Evolutionary conservation across 2,797 vertebrate genomes (phyloP).

Genomic region (Natrix natrix): DNA sequence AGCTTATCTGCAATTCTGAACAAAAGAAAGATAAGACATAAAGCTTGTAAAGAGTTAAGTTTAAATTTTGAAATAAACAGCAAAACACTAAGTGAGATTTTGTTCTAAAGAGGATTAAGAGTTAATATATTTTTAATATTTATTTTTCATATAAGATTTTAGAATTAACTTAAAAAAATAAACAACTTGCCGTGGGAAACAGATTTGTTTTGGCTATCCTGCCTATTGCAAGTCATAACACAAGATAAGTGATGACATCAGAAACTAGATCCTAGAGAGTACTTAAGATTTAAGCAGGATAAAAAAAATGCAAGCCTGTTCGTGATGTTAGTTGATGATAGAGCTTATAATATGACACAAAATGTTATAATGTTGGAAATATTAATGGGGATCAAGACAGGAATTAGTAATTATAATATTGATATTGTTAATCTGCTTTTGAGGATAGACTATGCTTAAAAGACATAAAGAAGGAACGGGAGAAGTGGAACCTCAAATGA

Average conservation of each 20-base stretch:
- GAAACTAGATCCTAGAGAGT: background rate
- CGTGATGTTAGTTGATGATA: background rate
- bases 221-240: background rate
- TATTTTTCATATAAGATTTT: background rate
- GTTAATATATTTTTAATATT: background rate
- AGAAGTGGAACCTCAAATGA: background rate
- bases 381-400: background rate
- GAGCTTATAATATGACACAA: background rate
- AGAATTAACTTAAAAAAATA: background rate
- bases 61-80: background rate
- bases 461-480: background rate
- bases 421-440: background rate
- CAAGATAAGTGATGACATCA: background rate
- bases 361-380: background rate
- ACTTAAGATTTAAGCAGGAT: background rate
- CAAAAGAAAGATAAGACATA: background rate
- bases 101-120: background rate
- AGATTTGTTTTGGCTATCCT: background rate
- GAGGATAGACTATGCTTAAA: background rate
- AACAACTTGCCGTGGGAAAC: background rate
- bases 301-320: background rate
- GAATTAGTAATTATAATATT: background rate
- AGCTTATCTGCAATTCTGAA: background rate
- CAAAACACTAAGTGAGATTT: background rate
- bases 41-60: background rate